Base-by-base conservation (phyloP, 2,888 invertebrate genomes). In the Catocala sponsa region DNA sequence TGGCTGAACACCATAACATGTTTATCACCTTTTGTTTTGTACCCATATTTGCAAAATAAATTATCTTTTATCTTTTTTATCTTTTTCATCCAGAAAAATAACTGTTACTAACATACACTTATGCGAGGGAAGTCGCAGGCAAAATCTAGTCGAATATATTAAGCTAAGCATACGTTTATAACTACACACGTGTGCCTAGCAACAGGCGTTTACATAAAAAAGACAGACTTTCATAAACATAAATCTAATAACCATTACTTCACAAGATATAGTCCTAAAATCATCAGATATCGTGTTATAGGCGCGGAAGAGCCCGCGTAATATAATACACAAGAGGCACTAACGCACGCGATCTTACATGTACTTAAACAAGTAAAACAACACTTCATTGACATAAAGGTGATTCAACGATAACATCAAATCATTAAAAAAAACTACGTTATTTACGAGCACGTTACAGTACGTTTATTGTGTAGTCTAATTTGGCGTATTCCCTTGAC, bases 291-390 rank as follows among this genome's bases (percentile, higher is more conserved):
- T 70, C 76, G 69, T 67, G 72, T 68, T 70, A 58, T 65, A 70
- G 47, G 50, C 48, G 49, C 77, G 78, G 77, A 78, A 79, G 66
- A 65, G 13, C 55, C 43, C 61, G 47, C 46, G 66, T 68, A 71
- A 73, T 63, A 55, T 56, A 61, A 73, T 59, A 68, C 65, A 60
- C 48, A 61, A 48, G 56, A 65, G 56, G 54, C 61, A 68, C 55
- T 74, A 71, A 75, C 71, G 66, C 78, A 79, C 78, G 78, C 80
- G 69, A 79, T 74, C 50, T 58, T 62, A 51, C 47, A 48, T 43
- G 48, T 42, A 47, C 53, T 51, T 35, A 55, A 35, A 46, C 13
- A 46, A 55, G 53, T 43, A 66, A 72, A 78, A 72, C 67, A 61
- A 61, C 66, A 66, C 66, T 74, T 77, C 67, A 76, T 67, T 74